A percentile compares a stretch with the other conserved stretches of the same genome.
Conservation (phyloP, 2,113 vertebrate species). For the Rhodinocichla rosea region DNA sequence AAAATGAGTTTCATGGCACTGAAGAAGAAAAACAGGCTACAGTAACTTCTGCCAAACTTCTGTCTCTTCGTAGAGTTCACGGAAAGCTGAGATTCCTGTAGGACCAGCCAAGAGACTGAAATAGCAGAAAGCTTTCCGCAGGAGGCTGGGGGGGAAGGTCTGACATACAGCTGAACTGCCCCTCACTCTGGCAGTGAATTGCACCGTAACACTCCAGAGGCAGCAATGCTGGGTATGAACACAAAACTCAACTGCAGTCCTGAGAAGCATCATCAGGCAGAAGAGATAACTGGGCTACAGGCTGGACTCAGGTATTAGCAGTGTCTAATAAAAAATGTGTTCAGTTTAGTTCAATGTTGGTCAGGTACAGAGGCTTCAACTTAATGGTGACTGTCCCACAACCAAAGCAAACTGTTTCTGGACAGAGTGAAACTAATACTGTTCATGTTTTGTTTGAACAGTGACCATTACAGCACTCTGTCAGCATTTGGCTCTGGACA, state of each 20-base stretch:
- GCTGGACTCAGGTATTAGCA: neutral
- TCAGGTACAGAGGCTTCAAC: neutral
- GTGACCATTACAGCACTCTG: neutral
- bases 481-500: neutral
- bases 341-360: neutral
- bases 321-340: neutral
- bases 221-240: neutral
- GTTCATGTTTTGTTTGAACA: neutral
- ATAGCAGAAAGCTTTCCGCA: neutral
- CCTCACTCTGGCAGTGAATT: neutral
- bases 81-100: neutral
- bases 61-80: neutral
- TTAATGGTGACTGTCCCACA: neutral
- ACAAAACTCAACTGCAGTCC: neutral
- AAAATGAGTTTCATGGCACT: neutral
- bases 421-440: neutral
- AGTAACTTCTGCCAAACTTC: neutral
- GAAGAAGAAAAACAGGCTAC: neutral
- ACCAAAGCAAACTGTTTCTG: neutral
- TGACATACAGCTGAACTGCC: neutral
- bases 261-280: neutral
- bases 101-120: neutral
- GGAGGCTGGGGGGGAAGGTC: neutral
- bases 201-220: rapidly evolving
- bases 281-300: neutral